Base-by-base conservation (phyloP, 2,113 vertebrate genomes). In the Jaculus jaculus region DNA sequence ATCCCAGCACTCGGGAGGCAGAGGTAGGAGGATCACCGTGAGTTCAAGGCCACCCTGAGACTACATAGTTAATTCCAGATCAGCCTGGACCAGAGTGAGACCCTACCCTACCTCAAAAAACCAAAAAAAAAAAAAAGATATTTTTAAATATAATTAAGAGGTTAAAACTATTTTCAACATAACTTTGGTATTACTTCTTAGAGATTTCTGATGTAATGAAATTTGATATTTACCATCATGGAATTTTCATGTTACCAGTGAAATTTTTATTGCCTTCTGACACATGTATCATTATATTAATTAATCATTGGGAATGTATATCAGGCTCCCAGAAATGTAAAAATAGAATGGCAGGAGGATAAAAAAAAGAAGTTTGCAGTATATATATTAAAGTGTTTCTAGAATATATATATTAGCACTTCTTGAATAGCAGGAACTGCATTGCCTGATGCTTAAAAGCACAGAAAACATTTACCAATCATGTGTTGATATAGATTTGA, bases 401-500 rank as follows among this genome's bases (percentile, higher is more conserved):
- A 37, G 7, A n/a, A 54, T 84, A 34, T n/a, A 34, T n/a, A 54
- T 54, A 54, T 54, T 54, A 54, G 15, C 34, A 68, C 17, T 87
- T 74, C 20, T 81, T 85, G 73, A 93, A 94, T 73, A 92, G 20
- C 13, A 88, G 20, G 37, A 60, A 90, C n/a, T 72, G 75, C 54
- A 86, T 73, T 81, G 24, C 9, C 68, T 86, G 68, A 86, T 86
- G 16, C 83, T 86, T 58, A 90, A 95, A 94, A 90, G 23, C 71
- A 68, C 26, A 37, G 51, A 28, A 58, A 90, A 37, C 72, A 66
- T 24, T 87, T 91, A 4, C 71, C 42, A 84, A 78, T 75, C 32
- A 63, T n/a, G 28, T 72, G 16, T 72, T 87, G 68, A 94, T 92
- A 86, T 95, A 94, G 89, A 90, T 92, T 83, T 87, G 66, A 72